Percentiles rank a stretch among this genome's conserved stretches.
phyloP scores from a whole-genome alignment of 2,888 invertebrate species.

The Dysmachus trigonus region DNA sequence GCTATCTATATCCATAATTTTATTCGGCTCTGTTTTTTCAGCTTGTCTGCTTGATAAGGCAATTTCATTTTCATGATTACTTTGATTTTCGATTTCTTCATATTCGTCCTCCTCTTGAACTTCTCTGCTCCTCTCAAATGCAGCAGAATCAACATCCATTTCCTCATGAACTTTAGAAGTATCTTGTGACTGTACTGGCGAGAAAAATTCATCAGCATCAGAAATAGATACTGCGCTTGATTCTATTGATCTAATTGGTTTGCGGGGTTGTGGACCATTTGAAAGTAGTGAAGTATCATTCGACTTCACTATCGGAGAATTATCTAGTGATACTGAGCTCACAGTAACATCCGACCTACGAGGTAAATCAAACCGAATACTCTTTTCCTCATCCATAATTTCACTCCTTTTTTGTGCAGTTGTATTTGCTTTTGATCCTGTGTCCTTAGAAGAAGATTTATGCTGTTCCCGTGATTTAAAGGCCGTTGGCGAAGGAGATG shows the following conservation, averaged over 20 bases:
- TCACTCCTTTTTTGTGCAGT: neutral
- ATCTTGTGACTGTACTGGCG: constrained; percentile 28
- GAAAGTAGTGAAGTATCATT: neutral
- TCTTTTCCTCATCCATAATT: constrained; percentile 46
- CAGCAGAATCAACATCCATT: neutral
- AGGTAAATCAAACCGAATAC: constrained; percentile 44
- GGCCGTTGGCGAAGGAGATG: neutral
- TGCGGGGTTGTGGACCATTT: constrained; percentile 43
- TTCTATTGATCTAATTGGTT: constrained; percentile 23
- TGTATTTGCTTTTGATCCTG: neutral
- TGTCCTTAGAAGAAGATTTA: neutral
- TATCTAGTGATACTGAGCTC: neutral
- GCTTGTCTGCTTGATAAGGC: neutral
- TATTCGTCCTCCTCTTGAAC: neutral
- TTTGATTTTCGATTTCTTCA: neutral
- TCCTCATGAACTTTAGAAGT: neutral
- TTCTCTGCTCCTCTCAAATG: neutral
- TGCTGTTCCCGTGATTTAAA: neutral
- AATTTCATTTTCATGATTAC: neutral
- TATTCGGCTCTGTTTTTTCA: neutral
- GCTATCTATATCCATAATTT: neutral
- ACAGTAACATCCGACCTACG: neutral
- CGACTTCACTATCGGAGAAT: neutral
- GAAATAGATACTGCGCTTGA: constrained; percentile 26
- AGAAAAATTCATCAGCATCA: constrained; percentile 43